Evolutionary conservation across 2,113 vertebrate species (phyloP).

Genomic region (Odobenus rosmarus): DNA sequence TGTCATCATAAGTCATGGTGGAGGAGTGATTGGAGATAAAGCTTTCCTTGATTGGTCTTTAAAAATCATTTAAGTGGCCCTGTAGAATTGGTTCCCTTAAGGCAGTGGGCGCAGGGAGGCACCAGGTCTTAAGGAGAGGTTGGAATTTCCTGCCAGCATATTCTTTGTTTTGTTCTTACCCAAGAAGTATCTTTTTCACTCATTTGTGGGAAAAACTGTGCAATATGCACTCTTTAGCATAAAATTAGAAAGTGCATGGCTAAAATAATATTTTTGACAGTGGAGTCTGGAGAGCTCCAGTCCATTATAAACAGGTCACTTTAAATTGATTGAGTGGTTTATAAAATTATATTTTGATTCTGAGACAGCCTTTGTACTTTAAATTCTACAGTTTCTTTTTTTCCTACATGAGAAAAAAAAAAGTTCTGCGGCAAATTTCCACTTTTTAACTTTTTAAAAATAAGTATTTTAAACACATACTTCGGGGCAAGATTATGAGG

Average conservation of each 20-base stretch:
- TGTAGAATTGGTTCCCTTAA: not conserved
- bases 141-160: not conserved
- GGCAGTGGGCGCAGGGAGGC: fast-evolving
- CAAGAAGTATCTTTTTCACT: not conserved
- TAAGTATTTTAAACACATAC: not conserved
- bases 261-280: not conserved
- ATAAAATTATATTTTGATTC: conserved; percentile 15
- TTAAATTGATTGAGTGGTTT: not conserved
- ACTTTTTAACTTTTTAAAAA: not conserved
- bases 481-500: not conserved
- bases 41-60: not conserved
- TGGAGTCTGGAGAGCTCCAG: not conserved
- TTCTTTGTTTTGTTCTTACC: not conserved
- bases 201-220: not conserved
- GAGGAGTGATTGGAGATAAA: not conserved
- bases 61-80: not conserved
- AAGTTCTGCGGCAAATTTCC: not conserved
- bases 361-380: not conserved
- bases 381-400: not conserved
- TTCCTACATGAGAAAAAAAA: not conserved
- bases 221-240: not conserved
- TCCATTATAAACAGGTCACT: not conserved
- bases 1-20: not conserved
- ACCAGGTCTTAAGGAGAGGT: not conserved
- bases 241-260: not conserved